phyloP scores from a whole-genome alignment of 2,113 vertebrate genomes.

The Channa maculata region DNA sequence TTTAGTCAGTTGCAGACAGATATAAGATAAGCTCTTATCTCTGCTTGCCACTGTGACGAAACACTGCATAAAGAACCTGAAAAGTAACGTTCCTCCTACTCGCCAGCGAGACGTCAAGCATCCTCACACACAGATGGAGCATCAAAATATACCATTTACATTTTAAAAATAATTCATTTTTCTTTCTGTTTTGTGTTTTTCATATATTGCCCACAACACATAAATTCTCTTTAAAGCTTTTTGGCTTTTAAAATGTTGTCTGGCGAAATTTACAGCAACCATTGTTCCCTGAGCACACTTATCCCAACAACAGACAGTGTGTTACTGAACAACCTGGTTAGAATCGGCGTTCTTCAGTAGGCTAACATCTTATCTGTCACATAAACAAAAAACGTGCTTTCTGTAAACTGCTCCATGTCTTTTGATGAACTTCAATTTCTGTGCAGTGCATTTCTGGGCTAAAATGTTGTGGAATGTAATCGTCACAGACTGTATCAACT shows the following conservation, averaged over 20 bases:
- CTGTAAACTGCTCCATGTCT: too few species aligned
- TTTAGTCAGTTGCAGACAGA: conserved; percentile 25
- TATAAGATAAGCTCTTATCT: conserved; percentile 49
- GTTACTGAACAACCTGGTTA: too few species aligned
- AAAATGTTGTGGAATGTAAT: background rate
- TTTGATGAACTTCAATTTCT: background rate
- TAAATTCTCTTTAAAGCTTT: background rate
- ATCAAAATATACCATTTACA: background rate
- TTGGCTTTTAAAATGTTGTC: background rate
- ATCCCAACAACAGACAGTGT: background rate
- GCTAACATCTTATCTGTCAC: too few species aligned
- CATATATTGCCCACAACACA: background rate
- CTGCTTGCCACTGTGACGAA: conserved; percentile 9
- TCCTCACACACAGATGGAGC: background rate
- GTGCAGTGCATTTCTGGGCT: background rate
- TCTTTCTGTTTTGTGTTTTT: background rate
- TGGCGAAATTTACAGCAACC: background rate
- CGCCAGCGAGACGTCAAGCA: conserved; percentile 1
- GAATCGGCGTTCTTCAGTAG: too few species aligned
- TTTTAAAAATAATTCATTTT: background rate
- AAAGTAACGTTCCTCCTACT: conserved; percentile 39
- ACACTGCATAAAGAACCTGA: conserved; percentile 45
- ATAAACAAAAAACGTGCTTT: too few species aligned
- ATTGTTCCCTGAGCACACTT: background rate
- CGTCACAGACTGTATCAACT: background rate